These are phyloP conservation scores for Lytechinus variegatus DNA, from an alignment of 35 echinoderm and acorn worm genomes.

Conservation along the genomic window DNA sequence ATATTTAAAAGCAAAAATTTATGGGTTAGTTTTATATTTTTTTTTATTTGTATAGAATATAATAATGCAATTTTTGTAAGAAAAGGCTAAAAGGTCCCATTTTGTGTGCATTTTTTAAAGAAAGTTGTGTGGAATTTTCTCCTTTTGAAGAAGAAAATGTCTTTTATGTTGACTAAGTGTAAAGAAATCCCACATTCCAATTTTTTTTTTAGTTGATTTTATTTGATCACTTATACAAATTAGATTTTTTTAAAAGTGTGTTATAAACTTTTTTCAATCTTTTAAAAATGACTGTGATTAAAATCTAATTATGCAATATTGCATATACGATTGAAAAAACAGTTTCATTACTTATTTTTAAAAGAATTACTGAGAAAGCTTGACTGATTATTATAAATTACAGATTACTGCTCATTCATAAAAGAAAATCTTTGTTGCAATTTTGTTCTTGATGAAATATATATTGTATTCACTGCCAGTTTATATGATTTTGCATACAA, in stretches of 20 bases:
- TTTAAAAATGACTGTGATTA: not conserved
- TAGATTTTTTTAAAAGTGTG: not conserved
- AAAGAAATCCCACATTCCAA: conserved; percentile 2
- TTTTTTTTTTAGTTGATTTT: not conserved
- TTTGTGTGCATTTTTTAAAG: not conserved
- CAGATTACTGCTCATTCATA: not conserved
- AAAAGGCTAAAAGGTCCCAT: not conserved
- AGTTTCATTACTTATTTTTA: not conserved
- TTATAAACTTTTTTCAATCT: not conserved
- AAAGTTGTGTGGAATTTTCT: not conserved
- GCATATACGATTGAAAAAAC: not conserved
- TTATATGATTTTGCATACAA: not conserved
- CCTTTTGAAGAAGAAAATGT: not conserved
- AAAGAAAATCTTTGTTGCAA: not conserved
- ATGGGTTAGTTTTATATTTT: not conserved
- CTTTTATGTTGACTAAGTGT: not conserved
- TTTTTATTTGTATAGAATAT: not conserved
- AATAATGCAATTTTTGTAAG: not conserved
- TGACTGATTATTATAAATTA: not conserved
- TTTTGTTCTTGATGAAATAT: not conserved
- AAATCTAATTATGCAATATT: not conserved
- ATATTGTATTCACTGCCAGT: not conserved
- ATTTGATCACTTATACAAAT: not conserved
- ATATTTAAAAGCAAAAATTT: not conserved
- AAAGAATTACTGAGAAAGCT: not conserved